Percentiles rank a stretch among this genome's conserved stretches.
Evolutionary conservation across 2,113 vertebrate genomes (phyloP).

Genomic region (Catharus bicknelli): DNA sequence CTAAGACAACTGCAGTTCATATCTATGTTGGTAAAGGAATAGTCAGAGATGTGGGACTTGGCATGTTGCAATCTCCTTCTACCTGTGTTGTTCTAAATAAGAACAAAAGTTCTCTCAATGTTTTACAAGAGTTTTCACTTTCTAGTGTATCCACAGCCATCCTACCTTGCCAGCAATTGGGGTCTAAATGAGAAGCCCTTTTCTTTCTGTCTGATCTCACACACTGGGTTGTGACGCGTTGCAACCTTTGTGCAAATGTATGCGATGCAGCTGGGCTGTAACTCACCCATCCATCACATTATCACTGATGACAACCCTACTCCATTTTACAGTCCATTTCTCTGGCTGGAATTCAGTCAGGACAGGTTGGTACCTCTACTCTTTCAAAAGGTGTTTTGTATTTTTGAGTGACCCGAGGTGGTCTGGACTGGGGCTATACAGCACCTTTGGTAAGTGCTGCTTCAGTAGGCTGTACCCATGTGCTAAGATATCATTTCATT

Average conservation of each 20-base stretch:
- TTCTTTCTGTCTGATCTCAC: neutral
- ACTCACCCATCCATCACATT: neutral
- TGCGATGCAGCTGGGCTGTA: accelerated
- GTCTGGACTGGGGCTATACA: neutral
- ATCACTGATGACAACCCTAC: neutral
- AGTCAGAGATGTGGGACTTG: neutral
- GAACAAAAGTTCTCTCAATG: neutral
- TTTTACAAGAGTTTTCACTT: neutral
- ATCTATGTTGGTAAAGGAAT: neutral
- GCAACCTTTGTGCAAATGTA: neutral
- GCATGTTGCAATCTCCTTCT: neutral
- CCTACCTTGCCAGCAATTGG: neutral
- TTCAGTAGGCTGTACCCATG: neutral
- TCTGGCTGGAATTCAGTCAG: neutral
- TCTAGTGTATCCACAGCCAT: neutral
- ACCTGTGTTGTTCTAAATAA: neutral
- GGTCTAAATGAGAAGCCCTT: neutral
- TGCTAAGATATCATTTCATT: neutral
- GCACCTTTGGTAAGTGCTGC: neutral
- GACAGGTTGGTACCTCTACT: neutral
- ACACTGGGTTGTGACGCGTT: neutral
- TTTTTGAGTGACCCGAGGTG: neutral
- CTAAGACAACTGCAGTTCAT: accelerated
- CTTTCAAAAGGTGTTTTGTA: neutral
- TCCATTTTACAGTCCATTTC: neutral